A percentile compares a stretch with the other conserved stretches of the same genome.
These are phyloP conservation scores for Dryobates pubescens DNA, from an alignment of 2,797 vertebrate species.

Conservation along the genomic window DNA sequence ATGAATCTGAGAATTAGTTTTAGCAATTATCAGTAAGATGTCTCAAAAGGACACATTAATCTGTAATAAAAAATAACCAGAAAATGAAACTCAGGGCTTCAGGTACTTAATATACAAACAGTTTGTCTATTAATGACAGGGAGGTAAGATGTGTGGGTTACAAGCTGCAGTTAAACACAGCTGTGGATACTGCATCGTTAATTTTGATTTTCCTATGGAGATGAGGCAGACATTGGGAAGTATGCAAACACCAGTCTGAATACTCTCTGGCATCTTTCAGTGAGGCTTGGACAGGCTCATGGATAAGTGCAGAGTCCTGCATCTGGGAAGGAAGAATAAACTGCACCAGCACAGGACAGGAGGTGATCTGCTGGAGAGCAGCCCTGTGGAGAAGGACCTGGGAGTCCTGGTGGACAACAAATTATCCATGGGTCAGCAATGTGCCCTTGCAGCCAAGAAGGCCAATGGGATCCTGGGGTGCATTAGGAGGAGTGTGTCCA, in stretches of 20 bases:
- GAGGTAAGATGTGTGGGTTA: not conserved
- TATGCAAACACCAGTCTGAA: not conserved
- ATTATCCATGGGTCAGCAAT: no score
- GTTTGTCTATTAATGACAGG: not conserved
- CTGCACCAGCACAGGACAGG: no score
- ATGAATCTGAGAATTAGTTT: not conserved
- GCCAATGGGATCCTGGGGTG: no score
- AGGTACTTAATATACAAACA: no score
- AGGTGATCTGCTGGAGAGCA: no score
- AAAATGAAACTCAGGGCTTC: not conserved
- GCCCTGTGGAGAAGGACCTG: no score
- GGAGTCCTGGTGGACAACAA: no score
- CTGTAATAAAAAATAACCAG: not conserved
- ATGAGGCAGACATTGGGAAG: not conserved
- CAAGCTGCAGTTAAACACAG: not conserved
- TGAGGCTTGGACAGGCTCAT: no score
- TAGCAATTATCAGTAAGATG: not conserved
- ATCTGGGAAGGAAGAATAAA: no score
- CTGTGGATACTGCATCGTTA: not conserved
- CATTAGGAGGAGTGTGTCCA: no score
- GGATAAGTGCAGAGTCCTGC: no score
- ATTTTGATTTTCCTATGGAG: not conserved
- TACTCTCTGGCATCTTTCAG: not conserved
- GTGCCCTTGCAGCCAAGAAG: no score
- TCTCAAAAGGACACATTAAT: not conserved